Conservation (phyloP, 1,140 invertebrate genomes). For the Drosophila punjabiensis region DNA sequence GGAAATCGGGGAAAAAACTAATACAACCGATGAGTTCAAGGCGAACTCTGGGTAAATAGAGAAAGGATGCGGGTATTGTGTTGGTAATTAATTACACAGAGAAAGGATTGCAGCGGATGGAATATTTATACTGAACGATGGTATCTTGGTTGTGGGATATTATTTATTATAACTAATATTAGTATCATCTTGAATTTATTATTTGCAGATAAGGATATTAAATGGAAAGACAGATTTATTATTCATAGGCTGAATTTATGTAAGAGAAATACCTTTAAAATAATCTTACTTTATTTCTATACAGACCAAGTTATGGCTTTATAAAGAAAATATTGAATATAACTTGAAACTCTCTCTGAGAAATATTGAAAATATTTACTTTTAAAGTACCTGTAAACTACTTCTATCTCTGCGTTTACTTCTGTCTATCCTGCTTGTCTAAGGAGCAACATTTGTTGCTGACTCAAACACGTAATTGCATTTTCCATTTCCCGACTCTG, state of each 20-base stretch:
- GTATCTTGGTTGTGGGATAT: not conserved
- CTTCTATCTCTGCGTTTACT: not conserved
- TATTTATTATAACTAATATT: not conserved
- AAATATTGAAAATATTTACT: not conserved
- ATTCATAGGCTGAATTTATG: too few species aligned
- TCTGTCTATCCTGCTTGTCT: not conserved
- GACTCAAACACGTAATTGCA: slow-evolving; percentile 26
- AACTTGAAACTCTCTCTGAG: not conserved
- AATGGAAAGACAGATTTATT: not conserved
- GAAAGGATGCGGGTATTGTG: slow-evolving; percentile 2
- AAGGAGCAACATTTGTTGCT: slow-evolving; percentile 4
- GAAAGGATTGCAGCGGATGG: not conserved
- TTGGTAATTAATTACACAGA: slow-evolving; percentile 15
- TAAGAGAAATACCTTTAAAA: not conserved
- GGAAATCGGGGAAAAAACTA: slow-evolving; percentile 8
- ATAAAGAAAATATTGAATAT: not conserved
- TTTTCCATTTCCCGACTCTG: slow-evolving; percentile 24
- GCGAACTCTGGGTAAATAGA: slow-evolving; percentile 5
- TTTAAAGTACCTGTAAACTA: not conserved
- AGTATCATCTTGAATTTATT: not conserved
- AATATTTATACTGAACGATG: not conserved
- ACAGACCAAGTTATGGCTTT: not conserved
- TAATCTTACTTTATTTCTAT: not conserved
- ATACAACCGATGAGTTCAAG: slow-evolving; percentile 28
- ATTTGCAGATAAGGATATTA: not conserved